Base-by-base conservation (phyloP, 2,113 vertebrate species). In the Megatriorchis doriae region DNA sequence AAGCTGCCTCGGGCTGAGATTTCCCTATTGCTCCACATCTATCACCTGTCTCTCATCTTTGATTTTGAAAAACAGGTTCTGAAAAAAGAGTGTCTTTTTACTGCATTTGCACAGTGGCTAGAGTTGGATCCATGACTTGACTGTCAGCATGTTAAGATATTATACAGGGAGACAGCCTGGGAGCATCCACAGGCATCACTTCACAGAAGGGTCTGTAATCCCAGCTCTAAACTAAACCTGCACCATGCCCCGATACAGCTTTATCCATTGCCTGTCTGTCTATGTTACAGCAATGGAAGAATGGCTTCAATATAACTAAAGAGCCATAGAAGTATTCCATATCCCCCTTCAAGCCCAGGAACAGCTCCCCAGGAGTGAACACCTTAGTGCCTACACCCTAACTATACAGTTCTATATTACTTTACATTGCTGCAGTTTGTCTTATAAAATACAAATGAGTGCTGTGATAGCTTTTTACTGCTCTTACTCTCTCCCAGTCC, bases 311-410 rank as follows among this genome's bases (percentile, higher is more conserved):
- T 32, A 0, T 7, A 50, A 61, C 31, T 11, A 9, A 22, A 14
- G 13, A 48, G 18, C 18, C 20, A 40, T 1, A 32, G 79, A 36
- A 34, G 2, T 26, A 18, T 79, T 81, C 22, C 68, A 70, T 29
- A 29, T 58, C 20, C 11, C 31, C 2, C 3, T 48, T 27, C 40
- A 17, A 0, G 0, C 13, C 25, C n/a, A 53, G 70, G 12, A 88
- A 21, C 15, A 82, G 66, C 29, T 23, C 27, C 19, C 9, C 38
- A 25, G 45, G 45, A 13, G 25, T 20, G 52, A 63, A 47, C 22
- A 29, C 25, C 1, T 1, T 9, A 16, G 80, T 23, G 48, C 50
- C 55, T 81, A n/a, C n/a, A 55, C 25, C 11, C 48, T 59, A 70
- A 50, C 29, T 11, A 2, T 45, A 10, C 34, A 23, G 48, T 31